Base-by-base conservation (phyloP, 2,888 invertebrate species). In the Cosmopolites sordidus region DNA sequence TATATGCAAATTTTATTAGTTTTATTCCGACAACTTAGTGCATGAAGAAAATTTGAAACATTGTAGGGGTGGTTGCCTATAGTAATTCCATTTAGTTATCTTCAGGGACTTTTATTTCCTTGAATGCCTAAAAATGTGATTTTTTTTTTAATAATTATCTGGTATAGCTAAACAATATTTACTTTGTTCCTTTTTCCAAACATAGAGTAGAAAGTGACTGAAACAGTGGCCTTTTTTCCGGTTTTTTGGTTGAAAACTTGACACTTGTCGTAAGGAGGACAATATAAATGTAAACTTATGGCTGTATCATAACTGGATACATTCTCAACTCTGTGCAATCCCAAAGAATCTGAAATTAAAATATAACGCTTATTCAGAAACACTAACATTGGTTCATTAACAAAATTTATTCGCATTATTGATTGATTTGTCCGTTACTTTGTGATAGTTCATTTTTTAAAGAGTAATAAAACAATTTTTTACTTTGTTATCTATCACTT, bases 301-400 rank as follows among this genome's bases (percentile, higher is more conserved):
- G 96, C 89, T 0, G 86, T 82, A 67, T 96, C 90, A 0, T 87
- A 83, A 69, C 94, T 87, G 8, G 92, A 94, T 0, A 89, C 82
- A 72, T 99, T 99, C 76, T 96, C 96, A 62, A 99, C 92, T 0
- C 97, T 84, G 72, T 99, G 98, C 11, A 99, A 80, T 0, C 98
- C 99, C 61, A 97, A 76, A 1, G 89, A 86, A 75, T 99, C 97
- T 97, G 76, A 44, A 66, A 55, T 44, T 4, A 50, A 30, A 33
- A 14, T 14, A 18, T n/a, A n/a, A n/a, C n/a, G n/a, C n/a, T n/a
- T n/a, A n/a, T n/a, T n/a, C n/a, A n/a, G n/a, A n/a, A n/a, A n/a
- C n/a, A n/a, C n/a, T n/a, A n/a, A n/a, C n/a, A n/a, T n/a, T n/a
- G n/a, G n/a, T n/a, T n/a, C n/a, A n/a, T n/a, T n/a, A n/a, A n/a